phyloP scores from a whole-genome alignment of 2,797 vertebrate species.

The Sciurus carolinensis region DNA sequence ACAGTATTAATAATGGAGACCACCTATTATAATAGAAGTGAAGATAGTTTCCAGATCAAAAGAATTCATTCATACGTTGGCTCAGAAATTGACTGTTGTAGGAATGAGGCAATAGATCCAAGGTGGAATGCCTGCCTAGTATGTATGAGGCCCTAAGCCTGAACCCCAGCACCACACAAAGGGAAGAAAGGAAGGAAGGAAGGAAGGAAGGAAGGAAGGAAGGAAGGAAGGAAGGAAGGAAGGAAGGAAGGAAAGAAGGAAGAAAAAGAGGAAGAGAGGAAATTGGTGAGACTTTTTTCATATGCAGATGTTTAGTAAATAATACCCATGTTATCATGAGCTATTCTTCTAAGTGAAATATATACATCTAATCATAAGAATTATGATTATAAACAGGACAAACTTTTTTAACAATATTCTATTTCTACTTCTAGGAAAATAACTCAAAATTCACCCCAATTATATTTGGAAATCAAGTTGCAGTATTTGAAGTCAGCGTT shows the following conservation, averaged over 20 bases:
- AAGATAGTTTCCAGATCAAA: not conserved
- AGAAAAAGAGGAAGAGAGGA: too few relatives aligned
- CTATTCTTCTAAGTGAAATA: not conserved
- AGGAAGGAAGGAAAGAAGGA: too few relatives aligned
- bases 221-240: too few relatives aligned
- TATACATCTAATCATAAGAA: not conserved
- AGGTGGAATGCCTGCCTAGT: too few relatives aligned
- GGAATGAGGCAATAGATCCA: not conserved
- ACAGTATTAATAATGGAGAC: not conserved
- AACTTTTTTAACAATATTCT: not conserved
- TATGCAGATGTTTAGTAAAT: not conserved
- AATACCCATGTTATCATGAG: not conserved
- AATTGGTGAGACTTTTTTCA: not conserved
- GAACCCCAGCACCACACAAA: too few relatives aligned
- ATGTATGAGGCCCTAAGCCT: too few relatives aligned
- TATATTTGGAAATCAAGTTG: not conserved
- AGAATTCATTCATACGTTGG: not conserved
- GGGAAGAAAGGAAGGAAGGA: too few relatives aligned
- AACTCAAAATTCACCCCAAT: not conserved
- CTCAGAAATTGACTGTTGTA: not conserved
- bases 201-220: too few relatives aligned
- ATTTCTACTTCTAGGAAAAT: not conserved
- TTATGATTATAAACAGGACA: not conserved
- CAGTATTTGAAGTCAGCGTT: not conserved
- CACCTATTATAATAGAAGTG: fast-evolving